Evolutionary conservation across 2,113 vertebrate genomes (phyloP).

Genomic region (Mungos mungo): DNA sequence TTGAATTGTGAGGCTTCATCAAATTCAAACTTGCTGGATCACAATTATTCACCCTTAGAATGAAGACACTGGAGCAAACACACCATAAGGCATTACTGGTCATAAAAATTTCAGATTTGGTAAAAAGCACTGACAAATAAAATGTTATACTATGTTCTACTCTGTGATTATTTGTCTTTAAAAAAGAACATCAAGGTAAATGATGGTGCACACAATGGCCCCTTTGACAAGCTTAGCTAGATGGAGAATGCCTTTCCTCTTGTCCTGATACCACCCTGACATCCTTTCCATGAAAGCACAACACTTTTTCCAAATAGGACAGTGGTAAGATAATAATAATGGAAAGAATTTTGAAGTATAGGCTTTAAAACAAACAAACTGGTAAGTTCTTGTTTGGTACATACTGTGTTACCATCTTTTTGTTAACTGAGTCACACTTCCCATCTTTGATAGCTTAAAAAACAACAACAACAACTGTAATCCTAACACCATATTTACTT

Average conservation of each 20-base stretch:
- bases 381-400: not conserved
- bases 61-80: not conserved
- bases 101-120: not conserved
- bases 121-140: not conserved
- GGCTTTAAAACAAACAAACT: not conserved
- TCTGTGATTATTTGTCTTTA: not conserved
- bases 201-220: not conserved
- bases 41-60: not conserved
- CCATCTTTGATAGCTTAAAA: not conserved
- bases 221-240: not conserved
- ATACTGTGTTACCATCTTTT: not conserved
- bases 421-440: not conserved
- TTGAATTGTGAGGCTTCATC: not conserved
- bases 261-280: not conserved
- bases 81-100: not conserved
- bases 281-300: not conserved
- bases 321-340: not conserved
- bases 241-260: not conserved
- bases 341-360: not conserved
- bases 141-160: not conserved
- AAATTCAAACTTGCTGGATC: not conserved
- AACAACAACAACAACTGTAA: not conserved
- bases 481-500: not conserved
- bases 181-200: not conserved
- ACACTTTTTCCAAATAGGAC: not conserved